Percentiles rank a stretch among this genome's conserved stretches.
phyloP scores from a whole-genome alignment of 1,140 invertebrate species.

The Heliconius congener region DNA sequence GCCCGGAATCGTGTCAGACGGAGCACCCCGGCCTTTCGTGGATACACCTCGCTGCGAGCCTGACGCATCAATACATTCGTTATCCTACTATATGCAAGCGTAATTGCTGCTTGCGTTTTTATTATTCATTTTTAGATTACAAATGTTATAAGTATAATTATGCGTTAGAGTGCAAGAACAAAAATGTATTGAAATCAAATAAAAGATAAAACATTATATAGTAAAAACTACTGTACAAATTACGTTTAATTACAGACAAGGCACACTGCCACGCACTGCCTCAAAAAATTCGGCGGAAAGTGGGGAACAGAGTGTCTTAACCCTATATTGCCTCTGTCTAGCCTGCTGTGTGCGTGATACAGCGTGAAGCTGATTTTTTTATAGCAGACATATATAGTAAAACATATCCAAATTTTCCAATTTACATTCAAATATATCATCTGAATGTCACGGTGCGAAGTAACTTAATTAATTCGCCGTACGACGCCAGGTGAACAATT shows the following conservation, averaged over 20 bases:
- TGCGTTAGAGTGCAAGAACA: not conserved
- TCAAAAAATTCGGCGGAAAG: too few relatives aligned
- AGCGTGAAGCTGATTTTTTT: not conserved
- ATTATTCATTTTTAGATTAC: not conserved
- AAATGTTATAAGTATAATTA: not conserved
- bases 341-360: too few relatives aligned
- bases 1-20: slow-evolving; percentile 76
- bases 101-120: slow-evolving; percentile 43
- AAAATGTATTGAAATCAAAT: not conserved
- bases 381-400: not conserved
- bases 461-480: slow-evolving; percentile 33
- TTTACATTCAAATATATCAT: not conserved
- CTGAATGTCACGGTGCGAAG: not conserved
- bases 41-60: slow-evolving; percentile 61
- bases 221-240: not conserved
- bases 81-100: slow-evolving; percentile 50
- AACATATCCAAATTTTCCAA: not conserved
- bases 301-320: too few relatives aligned
- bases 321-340: too few relatives aligned
- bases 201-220: not conserved
- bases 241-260: not conserved
- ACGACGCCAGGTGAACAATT: slow-evolving; percentile 37
- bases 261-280: too few relatives aligned
- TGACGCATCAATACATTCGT: slow-evolving; percentile 73
- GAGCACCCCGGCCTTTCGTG: slow-evolving; percentile 66